Base-by-base conservation (phyloP, 2,797 vertebrate species). In the Cyclopterus lumpus region DNA sequence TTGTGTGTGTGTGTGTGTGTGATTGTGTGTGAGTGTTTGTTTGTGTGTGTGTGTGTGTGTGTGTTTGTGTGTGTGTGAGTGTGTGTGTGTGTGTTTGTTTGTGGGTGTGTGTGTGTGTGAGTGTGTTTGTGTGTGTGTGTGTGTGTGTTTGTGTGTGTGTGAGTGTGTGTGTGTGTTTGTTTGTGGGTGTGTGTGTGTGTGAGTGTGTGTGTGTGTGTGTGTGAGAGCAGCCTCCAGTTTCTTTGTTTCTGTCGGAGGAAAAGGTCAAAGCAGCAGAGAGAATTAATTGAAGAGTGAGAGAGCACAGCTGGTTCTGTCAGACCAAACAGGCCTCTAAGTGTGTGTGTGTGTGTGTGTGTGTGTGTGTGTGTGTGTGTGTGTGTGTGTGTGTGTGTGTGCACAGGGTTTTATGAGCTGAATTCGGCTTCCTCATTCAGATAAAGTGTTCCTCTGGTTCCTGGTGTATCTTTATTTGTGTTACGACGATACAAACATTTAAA, bases 261-360 rank as follows among this genome's bases (percentile, higher is more conserved):
- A 93, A 94, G 93, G 93, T 94, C 94, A 93, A 89, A 88, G 90
- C 82, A 89, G 91, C 92, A 88, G 88, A 89, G 89, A 90, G 91
- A 94, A 93, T 95, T 93, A 92, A 92, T 93, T 93, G 93, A 92
- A 91, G 92, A 89, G 87, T 89, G 86, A 88, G 87, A 82, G 84
- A 79, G 80, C 86, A 84, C 88, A 91, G 86, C 90, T 93, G 92
- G 74, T 67, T 89, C 87, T 92, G 89, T 92, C 91, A 91, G 86
- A 86, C 14, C 71, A 42, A 26, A 38, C 67, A 46, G 32, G 63
- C 8, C 12, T 63, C 0, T 40, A 15, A 54, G 72, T 53, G 60
- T 73, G 24, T 73, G 71, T 62, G 68, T 79, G 68, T 77, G 71
- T 73, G 26, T 49, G 57, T 18, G 54, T 60, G 60, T 46, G 26